Percentiles rank a stretch among this genome's conserved stretches.
Conservation (phyloP, 2,113 vertebrate species). For the Noturus placidus region DNA sequence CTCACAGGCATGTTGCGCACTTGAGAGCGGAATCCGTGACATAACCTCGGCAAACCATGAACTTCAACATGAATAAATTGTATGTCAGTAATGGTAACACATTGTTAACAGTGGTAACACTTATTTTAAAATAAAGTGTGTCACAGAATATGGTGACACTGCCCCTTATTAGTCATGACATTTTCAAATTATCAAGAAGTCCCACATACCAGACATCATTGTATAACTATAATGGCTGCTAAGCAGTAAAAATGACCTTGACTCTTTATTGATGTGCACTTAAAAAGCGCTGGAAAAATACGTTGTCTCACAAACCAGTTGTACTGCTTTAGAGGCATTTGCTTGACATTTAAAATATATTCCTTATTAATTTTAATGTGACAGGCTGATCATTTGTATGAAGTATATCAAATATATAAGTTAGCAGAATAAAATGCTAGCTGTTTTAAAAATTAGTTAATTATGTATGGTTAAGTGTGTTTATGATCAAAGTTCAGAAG, state of each 20-base stretch:
- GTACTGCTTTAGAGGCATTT: neutral
- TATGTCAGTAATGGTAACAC: neutral
- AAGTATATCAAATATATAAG: neutral
- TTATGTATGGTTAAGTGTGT: neutral
- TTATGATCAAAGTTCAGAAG: neutral
- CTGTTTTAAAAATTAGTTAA: neutral
- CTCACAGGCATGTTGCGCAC: neutral
- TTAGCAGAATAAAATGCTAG: neutral
- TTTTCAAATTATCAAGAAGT: neutral
- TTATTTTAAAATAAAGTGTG: conserved; percentile 3
- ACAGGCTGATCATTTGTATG: neutral
- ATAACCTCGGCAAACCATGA: neutral
- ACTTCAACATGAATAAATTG: neutral
- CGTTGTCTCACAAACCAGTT: neutral
- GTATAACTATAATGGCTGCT: neutral
- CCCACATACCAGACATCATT: neutral
- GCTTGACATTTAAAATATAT: conserved; percentile 4
- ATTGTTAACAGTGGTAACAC: neutral
- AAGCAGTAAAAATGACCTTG: neutral
- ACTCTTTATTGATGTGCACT: neutral
- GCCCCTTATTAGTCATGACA: neutral
- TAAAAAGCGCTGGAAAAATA: neutral
- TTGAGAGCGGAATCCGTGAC: neutral
- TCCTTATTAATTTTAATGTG: neutral
- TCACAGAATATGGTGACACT: neutral